Conservation (phyloP, 2,113 vertebrate species). For the Acrocephalus arundinaceus region DNA sequence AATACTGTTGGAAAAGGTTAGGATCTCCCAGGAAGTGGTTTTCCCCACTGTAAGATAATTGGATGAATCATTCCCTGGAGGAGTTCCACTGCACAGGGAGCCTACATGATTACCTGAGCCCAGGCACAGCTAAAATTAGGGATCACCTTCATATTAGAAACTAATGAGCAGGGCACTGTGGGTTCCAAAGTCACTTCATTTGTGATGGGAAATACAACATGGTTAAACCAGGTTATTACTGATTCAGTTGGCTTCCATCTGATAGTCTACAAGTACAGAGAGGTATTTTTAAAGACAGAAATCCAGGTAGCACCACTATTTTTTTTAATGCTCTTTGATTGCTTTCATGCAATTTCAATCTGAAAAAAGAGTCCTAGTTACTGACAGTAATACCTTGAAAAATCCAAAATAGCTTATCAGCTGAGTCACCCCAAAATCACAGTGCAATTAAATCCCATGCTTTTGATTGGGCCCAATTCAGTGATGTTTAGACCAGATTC, state of each 20-base stretch:
- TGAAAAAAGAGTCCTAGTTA: neutral
- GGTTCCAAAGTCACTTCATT: neutral
- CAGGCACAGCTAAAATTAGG: neutral
- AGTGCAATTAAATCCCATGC: constrained; percentile 34
- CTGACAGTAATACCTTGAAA: constrained; percentile 54
- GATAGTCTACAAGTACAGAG: neutral
- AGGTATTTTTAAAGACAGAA: constrained; percentile 25
- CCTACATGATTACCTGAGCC: neutral
- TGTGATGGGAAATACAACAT: neutral
- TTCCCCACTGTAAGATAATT: neutral
- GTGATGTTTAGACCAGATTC: constrained; percentile 55
- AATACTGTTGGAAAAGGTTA: neutral
- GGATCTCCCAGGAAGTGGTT: neutral
- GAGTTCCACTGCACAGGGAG: neutral
- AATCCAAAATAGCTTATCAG: constrained; percentile 51
- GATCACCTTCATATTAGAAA: neutral
- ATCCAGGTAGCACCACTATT: neutral
- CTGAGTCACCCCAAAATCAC: constrained; percentile 60
- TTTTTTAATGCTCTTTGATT: neutral
- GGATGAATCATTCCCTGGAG: constrained; percentile 26
- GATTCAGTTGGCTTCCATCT: neutral
- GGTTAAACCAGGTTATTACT: neutral
- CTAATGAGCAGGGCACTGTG: neutral
- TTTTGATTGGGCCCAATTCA: constrained; percentile 49
- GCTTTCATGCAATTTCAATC: constrained; percentile 1